Conservation (phyloP, 2,797 vertebrate species). For the Molossus alvarezi region DNA sequence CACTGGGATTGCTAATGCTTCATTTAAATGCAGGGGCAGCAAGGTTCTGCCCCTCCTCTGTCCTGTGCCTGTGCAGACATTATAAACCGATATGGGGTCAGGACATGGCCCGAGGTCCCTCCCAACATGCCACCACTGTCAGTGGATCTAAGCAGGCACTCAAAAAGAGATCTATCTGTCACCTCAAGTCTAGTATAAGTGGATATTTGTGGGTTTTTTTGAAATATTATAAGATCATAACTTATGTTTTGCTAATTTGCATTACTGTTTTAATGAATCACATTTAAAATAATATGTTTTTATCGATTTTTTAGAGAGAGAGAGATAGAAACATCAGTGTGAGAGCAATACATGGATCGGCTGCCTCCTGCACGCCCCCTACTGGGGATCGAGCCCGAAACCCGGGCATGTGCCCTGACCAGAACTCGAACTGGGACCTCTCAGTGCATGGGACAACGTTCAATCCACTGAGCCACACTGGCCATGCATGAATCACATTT, state of each 20-base stretch:
- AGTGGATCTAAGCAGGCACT: not conserved
- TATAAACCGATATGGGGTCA: not conserved
- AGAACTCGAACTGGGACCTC: no score
- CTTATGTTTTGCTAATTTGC: constrained; percentile 58
- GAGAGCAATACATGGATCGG: no score
- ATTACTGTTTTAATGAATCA: constrained; percentile 55
- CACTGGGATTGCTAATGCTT: not conserved
- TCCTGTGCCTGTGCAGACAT: not conserved
- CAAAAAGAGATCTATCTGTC: not conserved
- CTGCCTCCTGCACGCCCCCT: no score
- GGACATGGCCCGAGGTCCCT: not conserved
- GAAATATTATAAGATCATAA: constrained; percentile 62
- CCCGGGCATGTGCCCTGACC: no score
- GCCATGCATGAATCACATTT: not conserved
- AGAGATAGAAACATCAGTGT: no score
- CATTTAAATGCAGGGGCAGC: constrained; percentile 31
- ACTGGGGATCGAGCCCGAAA: no score
- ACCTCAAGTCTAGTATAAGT: not conserved
- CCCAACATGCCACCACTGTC: not conserved
- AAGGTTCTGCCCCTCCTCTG: not conserved
- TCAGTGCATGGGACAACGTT: no score
- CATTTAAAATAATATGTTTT: not conserved
- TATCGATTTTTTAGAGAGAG: no score
- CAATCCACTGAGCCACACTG: no score
- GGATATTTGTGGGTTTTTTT: constrained; percentile 4